phyloP scores from a whole-genome alignment of 2,888 invertebrate genomes.

The Tinea pellionella region DNA sequence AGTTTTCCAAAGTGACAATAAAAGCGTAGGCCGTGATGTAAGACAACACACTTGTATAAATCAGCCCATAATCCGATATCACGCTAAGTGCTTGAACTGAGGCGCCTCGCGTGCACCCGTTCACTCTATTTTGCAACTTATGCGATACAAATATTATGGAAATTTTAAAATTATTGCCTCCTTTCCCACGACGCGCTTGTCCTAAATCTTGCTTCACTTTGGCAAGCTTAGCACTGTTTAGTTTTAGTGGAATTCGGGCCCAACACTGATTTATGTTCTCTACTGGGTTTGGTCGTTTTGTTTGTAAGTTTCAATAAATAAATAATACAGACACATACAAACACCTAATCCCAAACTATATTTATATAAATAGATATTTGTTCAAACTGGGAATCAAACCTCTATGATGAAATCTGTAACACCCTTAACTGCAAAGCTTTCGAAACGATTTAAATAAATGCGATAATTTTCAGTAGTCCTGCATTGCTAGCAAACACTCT shows the following conservation, averaged over 20 bases:
- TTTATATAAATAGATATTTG: too few relatives aligned
- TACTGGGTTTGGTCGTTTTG: too few relatives aligned
- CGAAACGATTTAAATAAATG: too few relatives aligned
- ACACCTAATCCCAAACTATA: too few relatives aligned
- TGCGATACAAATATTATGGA: constrained; percentile 56
- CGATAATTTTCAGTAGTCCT: too few relatives aligned
- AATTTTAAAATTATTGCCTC: constrained; percentile 41
- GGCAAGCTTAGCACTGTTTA: background rate
- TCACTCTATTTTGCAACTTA: constrained; percentile 21
- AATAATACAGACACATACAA: too few relatives aligned
- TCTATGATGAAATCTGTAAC: too few relatives aligned
- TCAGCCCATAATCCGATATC: constrained; percentile 37
- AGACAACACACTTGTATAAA: constrained; percentile 27
- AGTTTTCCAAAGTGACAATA: background rate
- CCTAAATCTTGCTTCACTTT: constrained; percentile 13
- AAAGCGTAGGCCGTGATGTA: background rate
- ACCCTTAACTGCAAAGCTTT: too few relatives aligned
- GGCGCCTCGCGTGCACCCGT: constrained; percentile 19
- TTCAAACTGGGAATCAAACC: too few relatives aligned
- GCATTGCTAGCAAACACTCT: too few relatives aligned
- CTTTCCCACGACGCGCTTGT: constrained; percentile 51
- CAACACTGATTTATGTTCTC: too few relatives aligned
- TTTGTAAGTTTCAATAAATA: too few relatives aligned
- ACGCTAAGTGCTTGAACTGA: background rate
- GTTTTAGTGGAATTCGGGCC: background rate